A percentile compares a stretch with the other conserved stretches of the same genome.
Evolutionary conservation across 2,888 invertebrate species (phyloP).

Genomic region (Andrena bicolor): DNA sequence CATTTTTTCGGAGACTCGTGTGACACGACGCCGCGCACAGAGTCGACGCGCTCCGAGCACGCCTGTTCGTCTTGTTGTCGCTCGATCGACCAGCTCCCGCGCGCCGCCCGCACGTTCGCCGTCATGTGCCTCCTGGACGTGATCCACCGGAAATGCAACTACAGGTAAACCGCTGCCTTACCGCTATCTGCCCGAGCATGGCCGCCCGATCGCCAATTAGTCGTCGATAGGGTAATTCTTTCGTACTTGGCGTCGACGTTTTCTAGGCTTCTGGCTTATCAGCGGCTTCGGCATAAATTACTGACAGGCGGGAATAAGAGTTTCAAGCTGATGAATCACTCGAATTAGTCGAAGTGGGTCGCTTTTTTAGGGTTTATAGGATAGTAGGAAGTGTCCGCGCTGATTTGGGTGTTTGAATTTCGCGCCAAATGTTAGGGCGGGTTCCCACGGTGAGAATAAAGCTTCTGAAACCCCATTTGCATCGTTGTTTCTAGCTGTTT

Average conservation of each 20-base stretch:
- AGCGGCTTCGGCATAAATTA: not conserved
- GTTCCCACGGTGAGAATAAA: too few species aligned
- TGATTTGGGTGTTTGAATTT: too few species aligned
- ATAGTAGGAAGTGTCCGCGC: too few species aligned
- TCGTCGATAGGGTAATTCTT: not conserved
- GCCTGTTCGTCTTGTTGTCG: constrained; percentile 36
- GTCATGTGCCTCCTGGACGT: constrained; percentile 61
- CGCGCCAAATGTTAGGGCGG: too few species aligned
- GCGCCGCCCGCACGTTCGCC: constrained; percentile 27
- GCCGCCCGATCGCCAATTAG: not conserved
- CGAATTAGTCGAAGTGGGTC: not conserved
- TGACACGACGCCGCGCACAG: constrained; percentile 1
- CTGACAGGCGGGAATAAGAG: not conserved
- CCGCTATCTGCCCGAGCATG: not conserved
- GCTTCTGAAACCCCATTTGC: too few species aligned
- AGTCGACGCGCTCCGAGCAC: constrained; percentile 2
- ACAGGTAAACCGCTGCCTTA: constrained; percentile 57
- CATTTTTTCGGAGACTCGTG: not conserved
- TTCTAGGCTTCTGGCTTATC: not conserved
- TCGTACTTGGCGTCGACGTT: not conserved
- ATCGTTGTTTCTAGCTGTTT: too few species aligned
- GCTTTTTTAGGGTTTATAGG: not conserved
- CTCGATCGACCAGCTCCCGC: constrained; percentile 46
- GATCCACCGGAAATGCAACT: constrained; percentile 52
- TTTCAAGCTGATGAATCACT: not conserved